Conservation (phyloP, 2,797 vertebrate genomes). For the Eulemur mongoz region DNA sequence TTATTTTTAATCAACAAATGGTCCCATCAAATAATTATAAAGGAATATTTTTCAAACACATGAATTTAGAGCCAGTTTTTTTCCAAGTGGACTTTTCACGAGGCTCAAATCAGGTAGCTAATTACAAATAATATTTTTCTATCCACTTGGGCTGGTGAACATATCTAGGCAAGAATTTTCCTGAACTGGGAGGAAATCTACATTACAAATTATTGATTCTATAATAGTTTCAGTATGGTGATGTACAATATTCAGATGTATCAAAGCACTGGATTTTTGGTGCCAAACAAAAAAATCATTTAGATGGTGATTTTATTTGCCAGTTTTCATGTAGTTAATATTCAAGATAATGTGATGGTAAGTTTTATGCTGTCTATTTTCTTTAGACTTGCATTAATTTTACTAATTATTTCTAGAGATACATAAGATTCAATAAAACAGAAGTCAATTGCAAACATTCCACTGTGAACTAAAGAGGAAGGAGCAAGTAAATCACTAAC, state of each 20-base stretch:
- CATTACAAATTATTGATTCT: neutral
- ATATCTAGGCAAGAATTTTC: neutral
- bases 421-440: neutral
- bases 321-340: neutral
- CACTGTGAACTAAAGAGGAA: neutral
- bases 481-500: neutral
- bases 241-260: neutral
- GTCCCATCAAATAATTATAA: neutral
- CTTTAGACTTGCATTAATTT: neutral
- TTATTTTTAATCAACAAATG: neutral
- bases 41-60: neutral
- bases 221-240: neutral
- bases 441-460: neutral
- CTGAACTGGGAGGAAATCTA: neutral
- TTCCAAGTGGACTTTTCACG: neutral
- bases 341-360: neutral
- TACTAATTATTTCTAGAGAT: neutral
- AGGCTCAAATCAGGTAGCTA: neutral
- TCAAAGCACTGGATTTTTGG: neutral
- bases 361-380: neutral
- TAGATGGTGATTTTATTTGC: neutral
- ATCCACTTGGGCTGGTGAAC: neutral
- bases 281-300: neutral
- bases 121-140: neutral
- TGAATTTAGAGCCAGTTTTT: neutral